Percentiles rank a stretch among this genome's conserved stretches.
phyloP scores from a whole-genome alignment of 2,113 vertebrate genomes.

The Actenoides hombroni region DNA sequence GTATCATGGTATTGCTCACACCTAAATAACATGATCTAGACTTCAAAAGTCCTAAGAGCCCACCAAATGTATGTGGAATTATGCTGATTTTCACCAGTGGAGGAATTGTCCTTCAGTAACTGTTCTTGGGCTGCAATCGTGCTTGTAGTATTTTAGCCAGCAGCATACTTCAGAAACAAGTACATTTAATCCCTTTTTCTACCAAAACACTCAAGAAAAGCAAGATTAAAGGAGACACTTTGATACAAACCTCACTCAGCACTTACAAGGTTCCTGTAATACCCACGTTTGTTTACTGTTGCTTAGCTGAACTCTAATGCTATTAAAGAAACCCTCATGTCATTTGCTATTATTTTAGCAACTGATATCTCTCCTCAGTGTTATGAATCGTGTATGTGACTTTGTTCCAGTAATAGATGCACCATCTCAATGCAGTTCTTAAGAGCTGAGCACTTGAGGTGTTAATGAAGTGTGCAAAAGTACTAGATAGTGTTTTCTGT shows the following conservation, averaged over 20 bases:
- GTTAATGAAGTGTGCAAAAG: slow-evolving; percentile 64
- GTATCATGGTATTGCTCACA: not conserved
- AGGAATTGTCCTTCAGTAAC: not conserved
- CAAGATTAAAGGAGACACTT: not conserved
- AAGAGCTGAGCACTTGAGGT: slow-evolving; percentile 46
- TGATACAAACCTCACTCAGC: not conserved
- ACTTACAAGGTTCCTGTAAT: not conserved
- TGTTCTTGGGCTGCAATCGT: not conserved
- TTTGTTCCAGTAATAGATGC: slow-evolving; percentile 39
- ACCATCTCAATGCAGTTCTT: not conserved
- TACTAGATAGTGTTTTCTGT: not conserved
- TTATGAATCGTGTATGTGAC: slow-evolving; percentile 25
- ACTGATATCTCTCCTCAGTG: not conserved
- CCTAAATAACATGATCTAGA: not conserved
- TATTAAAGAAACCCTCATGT: slow-evolving; percentile 16
- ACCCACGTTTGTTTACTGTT: not conserved
- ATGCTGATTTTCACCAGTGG: not conserved
- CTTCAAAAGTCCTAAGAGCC: not conserved
- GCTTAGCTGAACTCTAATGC: slow-evolving; percentile 26
- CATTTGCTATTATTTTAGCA: slow-evolving; percentile 46
- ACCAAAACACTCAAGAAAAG: not conserved
- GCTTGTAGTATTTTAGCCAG: not conserved
- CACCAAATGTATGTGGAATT: not conserved
- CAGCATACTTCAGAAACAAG: not conserved
- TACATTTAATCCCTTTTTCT: not conserved